These are phyloP conservation scores for Helogale parvula DNA, from an alignment of 2,113 vertebrate genomes.

Conservation along the genomic window DNA sequence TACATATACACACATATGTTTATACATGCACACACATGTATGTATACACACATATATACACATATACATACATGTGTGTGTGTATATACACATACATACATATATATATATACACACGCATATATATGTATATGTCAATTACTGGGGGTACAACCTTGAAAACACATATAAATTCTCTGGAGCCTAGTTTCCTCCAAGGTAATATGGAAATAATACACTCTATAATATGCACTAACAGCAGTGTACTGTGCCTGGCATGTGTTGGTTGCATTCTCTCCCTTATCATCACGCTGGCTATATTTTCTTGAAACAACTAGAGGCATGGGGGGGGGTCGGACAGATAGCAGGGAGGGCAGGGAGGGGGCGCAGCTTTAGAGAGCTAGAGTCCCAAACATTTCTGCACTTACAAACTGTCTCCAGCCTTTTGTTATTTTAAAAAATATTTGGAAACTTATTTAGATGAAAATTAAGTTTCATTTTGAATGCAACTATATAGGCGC, in stretches of 20 bases:
- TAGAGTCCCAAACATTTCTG: background rate
- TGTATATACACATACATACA: too few relatives aligned
- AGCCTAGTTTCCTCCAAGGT: background rate
- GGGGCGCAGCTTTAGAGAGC: background rate
- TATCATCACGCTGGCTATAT: background rate
- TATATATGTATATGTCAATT: background rate
- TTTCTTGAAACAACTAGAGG: background rate
- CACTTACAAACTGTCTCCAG: background rate
- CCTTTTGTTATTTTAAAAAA: background rate
- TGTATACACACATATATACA: too few relatives aligned
- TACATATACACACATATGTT: too few relatives aligned
- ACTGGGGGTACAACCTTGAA: background rate
- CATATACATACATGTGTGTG: too few relatives aligned
- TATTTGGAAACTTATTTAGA: background rate
- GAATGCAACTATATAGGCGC: background rate
- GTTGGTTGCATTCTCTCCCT: background rate
- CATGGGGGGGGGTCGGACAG: accelerated
- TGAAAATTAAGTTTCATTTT: slow-evolving; percentile 43
- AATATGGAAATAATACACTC: background rate
- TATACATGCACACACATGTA: too few relatives aligned
- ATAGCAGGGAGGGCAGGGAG: background rate
- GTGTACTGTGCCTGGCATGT: background rate
- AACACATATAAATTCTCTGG: background rate
- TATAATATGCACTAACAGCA: background rate
- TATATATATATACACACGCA: too few relatives aligned